phyloP scores from a whole-genome alignment of 2,113 vertebrate genomes.

The Microtus richardsoni region DNA sequence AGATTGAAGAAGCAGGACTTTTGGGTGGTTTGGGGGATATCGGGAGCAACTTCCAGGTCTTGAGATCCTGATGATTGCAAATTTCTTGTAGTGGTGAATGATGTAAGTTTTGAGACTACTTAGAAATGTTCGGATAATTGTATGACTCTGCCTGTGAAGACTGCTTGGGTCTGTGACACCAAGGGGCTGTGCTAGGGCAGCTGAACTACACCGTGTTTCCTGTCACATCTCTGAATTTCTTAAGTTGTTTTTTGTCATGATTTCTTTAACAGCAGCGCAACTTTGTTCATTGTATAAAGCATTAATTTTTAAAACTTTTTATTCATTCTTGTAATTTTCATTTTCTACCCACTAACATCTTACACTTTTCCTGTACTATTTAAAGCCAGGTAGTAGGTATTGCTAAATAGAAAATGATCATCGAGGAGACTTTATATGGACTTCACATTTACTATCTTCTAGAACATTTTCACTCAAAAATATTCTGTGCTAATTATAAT shows the following conservation, averaged over 20 bases:
- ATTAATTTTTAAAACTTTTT: not conserved
- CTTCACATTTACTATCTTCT: not conserved
- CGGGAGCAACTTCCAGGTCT: not conserved
- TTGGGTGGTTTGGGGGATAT: not conserved
- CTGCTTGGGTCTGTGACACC: not conserved
- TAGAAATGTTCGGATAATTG: not conserved
- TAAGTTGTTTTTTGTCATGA: not conserved
- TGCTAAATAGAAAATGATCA: not conserved
- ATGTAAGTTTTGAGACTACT: not conserved
- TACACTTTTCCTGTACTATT: not conserved
- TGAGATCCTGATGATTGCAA: not conserved
- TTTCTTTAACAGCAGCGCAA: not conserved
- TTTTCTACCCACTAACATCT: not conserved
- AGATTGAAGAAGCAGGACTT: not conserved
- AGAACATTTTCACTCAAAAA: not conserved
- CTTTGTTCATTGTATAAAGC: not conserved
- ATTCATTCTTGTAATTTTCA: slow-evolving; percentile 19
- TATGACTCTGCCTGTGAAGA: not conserved
- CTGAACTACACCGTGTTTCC: not conserved
- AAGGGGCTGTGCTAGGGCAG: not conserved
- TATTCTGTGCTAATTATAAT: not conserved
- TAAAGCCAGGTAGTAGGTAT: not conserved
- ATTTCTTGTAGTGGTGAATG: not conserved
- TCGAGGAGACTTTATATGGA: not conserved
- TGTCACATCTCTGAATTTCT: not conserved